Percentiles rank a stretch among this genome's conserved stretches.
phyloP scores from a whole-genome alignment of 1,140 invertebrate species.

The Muscidifurax raptorellus region DNA sequence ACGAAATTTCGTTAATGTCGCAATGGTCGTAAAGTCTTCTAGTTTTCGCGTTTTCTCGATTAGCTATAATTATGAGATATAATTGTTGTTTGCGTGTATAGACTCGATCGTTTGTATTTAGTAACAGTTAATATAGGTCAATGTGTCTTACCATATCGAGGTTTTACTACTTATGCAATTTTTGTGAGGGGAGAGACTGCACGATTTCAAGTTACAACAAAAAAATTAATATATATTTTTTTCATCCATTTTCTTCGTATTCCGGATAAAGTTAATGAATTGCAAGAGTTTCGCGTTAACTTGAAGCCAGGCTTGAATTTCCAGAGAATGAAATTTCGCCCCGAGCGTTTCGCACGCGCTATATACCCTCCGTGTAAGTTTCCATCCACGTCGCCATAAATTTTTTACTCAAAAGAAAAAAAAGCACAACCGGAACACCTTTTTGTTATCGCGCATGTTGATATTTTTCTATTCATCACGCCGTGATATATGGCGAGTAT shows the following conservation, averaged over 20 bases:
- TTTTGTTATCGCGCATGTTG: neutral
- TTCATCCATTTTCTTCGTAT: neutral
- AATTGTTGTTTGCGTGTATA: too few relatives aligned
- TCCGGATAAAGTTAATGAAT: neutral
- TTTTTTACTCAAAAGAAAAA: neutral
- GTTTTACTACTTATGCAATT: neutral
- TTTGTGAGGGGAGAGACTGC: too few relatives aligned
- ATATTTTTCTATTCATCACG: neutral
- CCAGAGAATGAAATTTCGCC: slow-evolving; percentile 1
- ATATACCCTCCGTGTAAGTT: neutral
- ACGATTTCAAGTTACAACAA: too few relatives aligned
- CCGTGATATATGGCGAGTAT: neutral
- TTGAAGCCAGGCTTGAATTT: neutral
- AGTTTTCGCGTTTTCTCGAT: too few relatives aligned
- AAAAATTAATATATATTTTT: too few relatives aligned
- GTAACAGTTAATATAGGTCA: too few relatives aligned
- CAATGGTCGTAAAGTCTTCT: too few relatives aligned
- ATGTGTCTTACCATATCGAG: neutral
- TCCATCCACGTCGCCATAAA: neutral
- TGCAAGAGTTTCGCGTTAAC: slow-evolving; percentile 3
- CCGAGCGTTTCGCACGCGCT: neutral
- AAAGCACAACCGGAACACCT: neutral
- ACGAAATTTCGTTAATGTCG: neutral
- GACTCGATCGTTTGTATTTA: too few relatives aligned
- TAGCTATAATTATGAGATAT: too few relatives aligned